Base-by-base conservation (phyloP, 2,888 invertebrate species). In the Leucophora obtusa region DNA sequence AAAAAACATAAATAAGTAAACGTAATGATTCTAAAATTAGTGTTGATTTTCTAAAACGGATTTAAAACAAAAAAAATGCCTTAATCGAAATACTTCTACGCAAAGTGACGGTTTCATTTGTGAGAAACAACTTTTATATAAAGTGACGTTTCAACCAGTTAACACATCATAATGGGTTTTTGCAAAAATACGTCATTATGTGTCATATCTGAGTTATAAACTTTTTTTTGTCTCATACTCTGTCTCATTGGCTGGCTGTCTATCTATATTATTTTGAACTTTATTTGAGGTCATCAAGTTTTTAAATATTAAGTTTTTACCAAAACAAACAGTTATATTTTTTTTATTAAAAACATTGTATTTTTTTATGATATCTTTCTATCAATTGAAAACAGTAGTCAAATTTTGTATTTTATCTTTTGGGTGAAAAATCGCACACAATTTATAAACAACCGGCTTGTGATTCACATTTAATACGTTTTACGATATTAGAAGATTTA, bases 11-110 rank as follows among this genome's bases (percentile, higher is more conserved):
- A 3, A 21, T 21, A 21, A 3, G 14, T 18, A 56, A 56, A 62
- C 56, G 54, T 62, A 75, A 68, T 66, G 68, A 43, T 68, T 74
- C 60, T 68, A 68, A 60, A 74, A 33, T 54, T 74, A 68, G 38
- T 43, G 35, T 38, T 62, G 14, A 47, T 69, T 33, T 66, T 33
- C 3, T 24, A 51, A 65, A 47, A 66, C 70, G 53, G 63, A 35
- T 66, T 18, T 43, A 38, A 53, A 38, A 38, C 8, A 38, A 38
- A 38, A 11, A 38, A 38, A 38, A 1, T 38, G 38, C 38, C 6
- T 38, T 38, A 38, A 11, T 35, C 35, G 8, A 35, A 35, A 35
- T 1, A 11, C 38, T 38, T 38, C 11, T 38, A 38, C 4, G 10
- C 38, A 38, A 38, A 38, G 38, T 38, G 38, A 38, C 38, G 11